phyloP scores from a whole-genome alignment of 2,888 invertebrate genomes.

The Lucinisca nassula region DNA sequence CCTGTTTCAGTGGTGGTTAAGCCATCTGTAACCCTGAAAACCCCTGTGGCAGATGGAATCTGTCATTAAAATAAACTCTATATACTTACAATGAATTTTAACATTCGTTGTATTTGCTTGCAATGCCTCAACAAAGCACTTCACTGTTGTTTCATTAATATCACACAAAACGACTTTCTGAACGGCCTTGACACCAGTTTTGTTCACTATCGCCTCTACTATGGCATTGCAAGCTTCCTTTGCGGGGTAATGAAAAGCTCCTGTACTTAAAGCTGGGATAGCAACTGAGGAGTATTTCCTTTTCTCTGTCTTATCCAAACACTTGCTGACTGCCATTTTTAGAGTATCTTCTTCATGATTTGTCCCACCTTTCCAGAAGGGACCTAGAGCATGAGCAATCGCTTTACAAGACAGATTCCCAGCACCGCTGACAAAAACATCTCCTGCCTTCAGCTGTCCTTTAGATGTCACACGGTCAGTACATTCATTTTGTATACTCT shows the following conservation, averaged over 20 bases:
- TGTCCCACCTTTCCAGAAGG: conserved; percentile 62
- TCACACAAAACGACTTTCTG: conserved; percentile 69
- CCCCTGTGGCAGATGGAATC: no score
- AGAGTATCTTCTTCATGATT: conserved; percentile 64
- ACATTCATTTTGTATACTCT: conserved; percentile 74
- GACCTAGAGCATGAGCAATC: conserved; percentile 70
- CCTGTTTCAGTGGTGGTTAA: no score
- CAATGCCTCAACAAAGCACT: conserved; percentile 60
- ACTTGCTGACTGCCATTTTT: conserved; percentile 49
- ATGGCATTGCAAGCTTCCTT: conserved; percentile 32
- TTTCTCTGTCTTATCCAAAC: conserved; percentile 54
- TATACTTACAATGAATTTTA: conserved; percentile 1
- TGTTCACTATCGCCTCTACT: conserved; percentile 55
- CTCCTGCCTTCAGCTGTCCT: conserved; percentile 57
- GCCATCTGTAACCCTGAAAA: no score
- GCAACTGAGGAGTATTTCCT: conserved; percentile 68
- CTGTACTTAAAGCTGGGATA: conserved; percentile 81
- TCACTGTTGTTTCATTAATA: conserved; percentile 54
- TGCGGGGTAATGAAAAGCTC: conserved; percentile 44
- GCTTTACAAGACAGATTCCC: conserved; percentile 63
- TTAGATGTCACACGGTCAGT: conserved; percentile 44
- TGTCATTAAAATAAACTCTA: no score
- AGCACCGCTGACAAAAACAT: conserved; percentile 49
- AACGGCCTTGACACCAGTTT: conserved; percentile 48
- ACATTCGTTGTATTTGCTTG: background rate